phyloP scores from a whole-genome alignment of 2,888 invertebrate genomes.

The Nudaria mundana region DNA sequence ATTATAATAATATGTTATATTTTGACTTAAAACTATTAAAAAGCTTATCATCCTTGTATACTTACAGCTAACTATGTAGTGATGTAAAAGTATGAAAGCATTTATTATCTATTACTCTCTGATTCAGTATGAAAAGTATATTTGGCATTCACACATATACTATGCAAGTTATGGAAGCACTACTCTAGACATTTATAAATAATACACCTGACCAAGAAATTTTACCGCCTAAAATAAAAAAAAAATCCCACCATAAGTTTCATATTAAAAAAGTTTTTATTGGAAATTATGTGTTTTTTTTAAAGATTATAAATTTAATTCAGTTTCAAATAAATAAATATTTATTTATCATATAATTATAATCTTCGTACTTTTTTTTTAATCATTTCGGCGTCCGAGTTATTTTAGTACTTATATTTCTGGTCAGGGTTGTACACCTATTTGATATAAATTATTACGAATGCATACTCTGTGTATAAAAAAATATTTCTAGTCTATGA shows the following conservation, averaged over 20 bases:
- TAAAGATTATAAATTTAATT: too few relatives aligned
- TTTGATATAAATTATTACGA: slow-evolving; percentile 6
- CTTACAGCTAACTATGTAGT: slow-evolving; percentile 29
- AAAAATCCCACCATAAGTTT: too few relatives aligned
- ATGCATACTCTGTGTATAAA: slow-evolving; percentile 41
- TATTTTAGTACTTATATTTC: not conserved
- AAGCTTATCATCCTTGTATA: slow-evolving; percentile 37
- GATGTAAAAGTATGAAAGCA: slow-evolving; percentile 44
- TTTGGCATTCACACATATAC: slow-evolving; percentile 51
- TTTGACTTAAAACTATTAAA: slow-evolving; percentile 28
- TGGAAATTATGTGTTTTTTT: too few relatives aligned
- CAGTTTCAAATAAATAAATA: not conserved
- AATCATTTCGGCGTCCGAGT: not conserved
- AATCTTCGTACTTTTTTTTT: too few relatives aligned
- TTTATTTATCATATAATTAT: too few relatives aligned
- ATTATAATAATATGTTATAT: slow-evolving; percentile 11
- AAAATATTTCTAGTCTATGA: slow-evolving; percentile 24
- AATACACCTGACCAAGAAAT: not conserved
- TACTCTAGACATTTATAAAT: slow-evolving; percentile 29
- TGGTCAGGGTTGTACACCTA: not conserved
- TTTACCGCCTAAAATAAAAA: too few relatives aligned
- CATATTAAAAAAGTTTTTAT: too few relatives aligned
- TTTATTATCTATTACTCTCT: slow-evolving; percentile 23
- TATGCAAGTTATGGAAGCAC: slow-evolving; percentile 55
- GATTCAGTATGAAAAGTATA: slow-evolving; percentile 35